phyloP scores from a whole-genome alignment of 2,888 invertebrate species.

The Abrostola tripartita region DNA sequence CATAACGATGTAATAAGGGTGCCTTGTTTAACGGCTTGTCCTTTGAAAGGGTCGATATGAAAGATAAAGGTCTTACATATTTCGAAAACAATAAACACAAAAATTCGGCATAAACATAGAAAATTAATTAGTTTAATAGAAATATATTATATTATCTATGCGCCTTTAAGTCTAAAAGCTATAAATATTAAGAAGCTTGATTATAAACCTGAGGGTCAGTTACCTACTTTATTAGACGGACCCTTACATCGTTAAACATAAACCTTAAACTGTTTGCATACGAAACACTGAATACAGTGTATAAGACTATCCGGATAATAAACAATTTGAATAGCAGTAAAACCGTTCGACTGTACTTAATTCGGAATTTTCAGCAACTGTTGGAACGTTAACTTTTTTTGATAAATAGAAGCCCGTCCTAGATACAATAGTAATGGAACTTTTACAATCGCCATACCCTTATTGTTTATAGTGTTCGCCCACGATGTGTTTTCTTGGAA shows the following conservation, averaged over 20 bases:
- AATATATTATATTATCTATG: too few relatives aligned
- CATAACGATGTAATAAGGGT: neutral
- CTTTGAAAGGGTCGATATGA: neutral
- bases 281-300: slow-evolving; percentile 6
- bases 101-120: neutral
- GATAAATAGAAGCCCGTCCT: slow-evolving; percentile 43
- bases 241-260: neutral
- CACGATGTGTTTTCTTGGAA: slow-evolving; percentile 61
- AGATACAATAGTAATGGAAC: slow-evolving; percentile 47
- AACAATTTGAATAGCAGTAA: slow-evolving; percentile 18
- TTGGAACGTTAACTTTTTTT: slow-evolving; percentile 44
- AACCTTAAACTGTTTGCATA: neutral
- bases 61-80: neutral
- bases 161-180: too few relatives aligned
- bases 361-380: slow-evolving; percentile 28
- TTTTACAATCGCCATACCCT: slow-evolving; percentile 54
- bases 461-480: slow-evolving; percentile 56
- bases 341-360: slow-evolving; percentile 27
- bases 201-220: too few relatives aligned
- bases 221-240: too few relatives aligned
- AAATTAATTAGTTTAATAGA: neutral
- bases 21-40: neutral
- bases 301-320: slow-evolving; percentile 22
- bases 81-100: neutral
- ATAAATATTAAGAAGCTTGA: too few relatives aligned